These are phyloP conservation scores for Ptilodon capucinus DNA, from an alignment of 2,888 invertebrate species.

Conservation along the genomic window DNA sequence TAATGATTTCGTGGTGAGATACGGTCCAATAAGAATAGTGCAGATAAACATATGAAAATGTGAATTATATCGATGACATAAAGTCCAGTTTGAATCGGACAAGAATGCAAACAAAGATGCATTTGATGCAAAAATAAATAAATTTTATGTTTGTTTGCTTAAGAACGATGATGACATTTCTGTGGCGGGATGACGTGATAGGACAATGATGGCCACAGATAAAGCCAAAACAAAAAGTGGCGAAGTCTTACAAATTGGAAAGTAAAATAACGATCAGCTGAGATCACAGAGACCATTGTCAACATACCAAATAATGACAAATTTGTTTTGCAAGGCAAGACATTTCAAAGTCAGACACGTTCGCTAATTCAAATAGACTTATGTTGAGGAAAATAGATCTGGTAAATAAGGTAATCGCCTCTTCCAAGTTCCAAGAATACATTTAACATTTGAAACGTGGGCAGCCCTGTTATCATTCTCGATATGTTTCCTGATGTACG, in stretches of 20 bases:
- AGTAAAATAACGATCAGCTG: background rate
- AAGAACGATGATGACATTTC: conserved; percentile 4
- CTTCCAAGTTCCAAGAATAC: too few species aligned
- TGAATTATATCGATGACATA: conserved; percentile 7
- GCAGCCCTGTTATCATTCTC: too few species aligned
- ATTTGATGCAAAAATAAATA: conserved; percentile 4
- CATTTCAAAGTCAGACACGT: too few species aligned
- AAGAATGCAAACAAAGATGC: conserved; percentile 11
- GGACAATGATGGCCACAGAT: background rate
- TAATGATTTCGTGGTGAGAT: conserved; percentile 1
- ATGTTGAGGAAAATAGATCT: too few species aligned
- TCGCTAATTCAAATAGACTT: too few species aligned
- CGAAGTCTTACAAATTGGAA: background rate
- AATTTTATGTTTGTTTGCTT: background rate
- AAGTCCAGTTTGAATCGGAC: conserved; percentile 5
- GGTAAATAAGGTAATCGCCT: too few species aligned
- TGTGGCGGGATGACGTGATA: conserved; percentile 10
- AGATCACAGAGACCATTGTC: background rate
- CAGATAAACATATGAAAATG: conserved; percentile 2
- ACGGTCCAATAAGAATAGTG: background rate
- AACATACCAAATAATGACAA: background rate
- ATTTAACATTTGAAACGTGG: background rate
- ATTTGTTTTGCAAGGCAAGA: background rate
- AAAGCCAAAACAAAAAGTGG: conserved; percentile 8
- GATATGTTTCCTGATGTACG: too few species aligned